A percentile compares a stretch with the other conserved stretches of the same genome.
phyloP scores from a whole-genome alignment of 23 tunicate genomes.

The Trididemnum clinides region DNA sequence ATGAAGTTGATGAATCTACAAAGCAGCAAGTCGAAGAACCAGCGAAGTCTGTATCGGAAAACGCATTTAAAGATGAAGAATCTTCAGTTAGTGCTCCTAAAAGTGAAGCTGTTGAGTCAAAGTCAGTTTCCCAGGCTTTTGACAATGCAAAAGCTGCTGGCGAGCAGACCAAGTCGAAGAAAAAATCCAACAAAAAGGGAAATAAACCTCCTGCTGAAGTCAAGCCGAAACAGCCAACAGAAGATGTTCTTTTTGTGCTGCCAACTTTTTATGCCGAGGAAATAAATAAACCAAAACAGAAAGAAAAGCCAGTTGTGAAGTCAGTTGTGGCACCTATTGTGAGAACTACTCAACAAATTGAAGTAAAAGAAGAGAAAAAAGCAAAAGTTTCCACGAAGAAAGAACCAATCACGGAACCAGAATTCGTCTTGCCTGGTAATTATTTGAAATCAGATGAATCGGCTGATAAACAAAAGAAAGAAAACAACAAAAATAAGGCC shows the following conservation, averaged over 20 bases:
- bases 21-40: too few relatives aligned
- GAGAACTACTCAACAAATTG: too few relatives aligned
- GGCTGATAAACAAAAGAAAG: background rate
- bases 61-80: too few relatives aligned
- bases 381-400: background rate
- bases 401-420: background rate
- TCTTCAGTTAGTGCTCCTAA: background rate
- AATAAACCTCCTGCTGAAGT: too few relatives aligned
- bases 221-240: too few relatives aligned
- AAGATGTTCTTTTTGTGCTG: background rate
- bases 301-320: too few relatives aligned
- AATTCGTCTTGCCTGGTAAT: background rate
- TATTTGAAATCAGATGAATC: background rate
- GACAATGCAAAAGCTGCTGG: background rate
- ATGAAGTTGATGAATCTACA: too few relatives aligned
- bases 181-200: too few relatives aligned
- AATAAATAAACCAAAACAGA: background rate
- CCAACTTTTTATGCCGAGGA: background rate
- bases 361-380: background rate
- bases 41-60: too few relatives aligned
- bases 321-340: too few relatives aligned
- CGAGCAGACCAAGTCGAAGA: background rate
- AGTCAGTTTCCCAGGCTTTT: background rate
- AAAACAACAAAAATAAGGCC: background rate
- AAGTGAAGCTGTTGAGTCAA: background rate